Conservation (phyloP, 2,888 invertebrate species). For the Chrysolina oricalcia region DNA sequence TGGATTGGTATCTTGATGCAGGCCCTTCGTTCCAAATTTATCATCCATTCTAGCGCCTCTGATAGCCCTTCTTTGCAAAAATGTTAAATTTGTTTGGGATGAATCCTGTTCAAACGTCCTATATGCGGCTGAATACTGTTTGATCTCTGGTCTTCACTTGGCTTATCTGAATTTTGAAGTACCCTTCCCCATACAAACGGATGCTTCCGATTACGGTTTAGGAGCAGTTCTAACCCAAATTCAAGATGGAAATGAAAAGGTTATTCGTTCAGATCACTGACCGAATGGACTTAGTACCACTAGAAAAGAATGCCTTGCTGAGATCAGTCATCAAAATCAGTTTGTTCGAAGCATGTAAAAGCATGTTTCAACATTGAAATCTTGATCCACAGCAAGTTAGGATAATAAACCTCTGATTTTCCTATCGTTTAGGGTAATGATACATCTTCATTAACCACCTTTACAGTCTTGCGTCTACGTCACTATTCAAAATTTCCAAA, state of each 20-base stretch:
- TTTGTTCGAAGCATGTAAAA: too few relatives aligned
- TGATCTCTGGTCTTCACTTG: constrained; percentile 45
- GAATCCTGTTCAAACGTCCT: constrained; percentile 44
- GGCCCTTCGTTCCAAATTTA: constrained; percentile 47
- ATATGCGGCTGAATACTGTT: constrained; percentile 27
- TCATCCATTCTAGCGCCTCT: constrained; percentile 41
- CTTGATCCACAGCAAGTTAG: too few relatives aligned
- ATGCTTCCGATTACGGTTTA: constrained; percentile 7
- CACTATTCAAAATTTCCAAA: too few relatives aligned
- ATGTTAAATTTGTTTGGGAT: constrained; percentile 49
- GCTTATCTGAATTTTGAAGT: constrained; percentile 44
- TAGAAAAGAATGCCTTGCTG: constrained; percentile 44
- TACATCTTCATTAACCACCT: too few relatives aligned
- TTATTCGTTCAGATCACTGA: constrained; percentile 46
- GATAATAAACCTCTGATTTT: too few relatives aligned
- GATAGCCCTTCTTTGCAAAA: constrained; percentile 35
- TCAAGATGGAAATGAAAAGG: constrained; percentile 4
- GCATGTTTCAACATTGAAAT: too few relatives aligned
- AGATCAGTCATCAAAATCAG: too few relatives aligned
- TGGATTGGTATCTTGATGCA: constrained; percentile 53
- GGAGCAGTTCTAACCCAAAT: constrained; percentile 9
- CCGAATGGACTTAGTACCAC: constrained; percentile 41
- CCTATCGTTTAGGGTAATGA: too few relatives aligned
- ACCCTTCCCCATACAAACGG: constrained; percentile 42
- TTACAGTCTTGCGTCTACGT: too few relatives aligned